Evolutionary conservation across 1,140 invertebrate species (phyloP).

Genomic region (Drosophila fuyamai): DNA sequence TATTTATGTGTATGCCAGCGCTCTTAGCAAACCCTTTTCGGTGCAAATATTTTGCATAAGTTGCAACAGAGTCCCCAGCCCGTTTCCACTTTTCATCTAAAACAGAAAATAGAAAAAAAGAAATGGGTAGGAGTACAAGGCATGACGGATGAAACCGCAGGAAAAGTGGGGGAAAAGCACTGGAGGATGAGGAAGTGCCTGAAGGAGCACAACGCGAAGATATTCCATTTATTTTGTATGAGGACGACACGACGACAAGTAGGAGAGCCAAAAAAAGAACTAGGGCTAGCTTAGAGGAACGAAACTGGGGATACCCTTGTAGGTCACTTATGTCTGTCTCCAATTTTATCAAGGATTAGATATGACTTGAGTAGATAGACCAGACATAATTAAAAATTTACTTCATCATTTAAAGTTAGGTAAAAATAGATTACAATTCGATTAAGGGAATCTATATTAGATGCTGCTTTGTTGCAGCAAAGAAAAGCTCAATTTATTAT

Average conservation of each 20-base stretch:
- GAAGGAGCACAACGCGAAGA: slow-evolving; percentile 44
- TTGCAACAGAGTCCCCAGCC: slow-evolving; percentile 27
- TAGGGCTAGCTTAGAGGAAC: slow-evolving; percentile 1
- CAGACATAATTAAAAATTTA: no score
- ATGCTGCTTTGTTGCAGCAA: background rate
- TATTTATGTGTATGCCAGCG: slow-evolving; percentile 23
- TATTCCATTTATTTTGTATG: slow-evolving; percentile 71
- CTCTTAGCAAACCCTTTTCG: slow-evolving; percentile 33
- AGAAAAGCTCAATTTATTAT: background rate
- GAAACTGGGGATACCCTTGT: slow-evolving; percentile 24
- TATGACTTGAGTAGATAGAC: no score
- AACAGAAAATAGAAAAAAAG: slow-evolving; percentile 11
- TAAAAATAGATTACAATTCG: background rate
- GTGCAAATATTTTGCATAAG: slow-evolving; percentile 66
- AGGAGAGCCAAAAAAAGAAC: slow-evolving; percentile 30
- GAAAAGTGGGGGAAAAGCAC: slow-evolving; percentile 16
- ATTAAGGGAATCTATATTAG: no score
- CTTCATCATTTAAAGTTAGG: background rate
- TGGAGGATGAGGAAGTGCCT: slow-evolving; percentile 38
- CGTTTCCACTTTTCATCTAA: slow-evolving; percentile 10
- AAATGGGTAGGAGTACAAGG: slow-evolving; percentile 25
- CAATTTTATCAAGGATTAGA: no score
- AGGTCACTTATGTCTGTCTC: background rate
- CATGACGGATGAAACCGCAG: slow-evolving; percentile 50
- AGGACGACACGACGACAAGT: slow-evolving; percentile 60